Evolutionary conservation across 92 coral and sea anemone genomes (phyloP), one percentile per base, ranked within the genome.

Genomic region (Zoanthus sociatus): DNA sequence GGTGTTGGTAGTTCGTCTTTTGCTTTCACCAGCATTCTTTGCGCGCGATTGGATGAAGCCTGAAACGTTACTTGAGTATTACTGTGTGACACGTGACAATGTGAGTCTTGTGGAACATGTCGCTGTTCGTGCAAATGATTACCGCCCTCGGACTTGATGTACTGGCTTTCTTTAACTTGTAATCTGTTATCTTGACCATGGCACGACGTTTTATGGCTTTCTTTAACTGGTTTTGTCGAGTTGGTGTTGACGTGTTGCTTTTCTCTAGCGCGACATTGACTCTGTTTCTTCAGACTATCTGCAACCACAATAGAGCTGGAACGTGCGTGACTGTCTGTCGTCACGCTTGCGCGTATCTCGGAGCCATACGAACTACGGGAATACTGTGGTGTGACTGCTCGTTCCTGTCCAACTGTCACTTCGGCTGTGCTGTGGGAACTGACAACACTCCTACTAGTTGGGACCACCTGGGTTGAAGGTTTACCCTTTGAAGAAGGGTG

Each of bases 371-470:
- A 51, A 1, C 61, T 50, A n/a, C 60, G 63, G 32, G 60, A 18
- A 50, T 47, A 30, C 63, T 81, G 85, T 12, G 85, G 85, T 12
- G 85, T 81, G 75, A 79, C 45, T 6, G 73, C 73, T 79, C 84
- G 48, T 20, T 79, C 84, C 42, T 79, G 84, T 48, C 45, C 58
- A 20, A 63, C 14, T 6, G 17, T 45, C 32, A 68, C 75, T 21
- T 81, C 85, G 31, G 56, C 74, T 73, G 89, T 17, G 84, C 76
- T 89, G 76, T 84, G 70, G 78, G 42, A 48, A 82, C 88, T 71
- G 86, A 82, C 74, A 70, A 67, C 85, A 20, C 75, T 56, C 12
- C 76, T 32, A 33, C 44, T 81, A 50, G 85, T 74, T 15, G 74
- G 85, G 73, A 18, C 61, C 32, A 13, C 82, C 64, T 66, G 60